phyloP scores from a whole-genome alignment of 2,113 vertebrate species.

The Cephalopholis sonnerati region DNA sequence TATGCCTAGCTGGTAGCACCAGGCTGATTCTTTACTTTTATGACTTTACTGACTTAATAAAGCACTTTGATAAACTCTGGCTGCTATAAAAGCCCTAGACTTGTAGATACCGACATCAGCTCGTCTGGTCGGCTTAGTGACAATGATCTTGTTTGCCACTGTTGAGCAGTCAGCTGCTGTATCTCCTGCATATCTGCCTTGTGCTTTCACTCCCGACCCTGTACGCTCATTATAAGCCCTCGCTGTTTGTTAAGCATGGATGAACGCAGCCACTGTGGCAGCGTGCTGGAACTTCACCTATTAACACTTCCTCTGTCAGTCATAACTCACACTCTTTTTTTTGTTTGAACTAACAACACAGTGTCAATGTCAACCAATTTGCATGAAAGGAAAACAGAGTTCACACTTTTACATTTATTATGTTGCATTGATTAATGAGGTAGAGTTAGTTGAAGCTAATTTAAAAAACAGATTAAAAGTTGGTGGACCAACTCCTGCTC shows the following conservation, averaged over 20 bases:
- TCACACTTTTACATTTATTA: conserved; percentile 17
- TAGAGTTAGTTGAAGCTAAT: not conserved
- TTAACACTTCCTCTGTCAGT: conserved; percentile 50
- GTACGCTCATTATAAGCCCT: conserved; percentile 38
- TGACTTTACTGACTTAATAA: not conserved
- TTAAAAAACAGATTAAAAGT: conserved; percentile 46
- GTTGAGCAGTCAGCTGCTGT: not conserved
- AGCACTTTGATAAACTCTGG: not conserved
- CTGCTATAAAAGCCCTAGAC: not conserved
- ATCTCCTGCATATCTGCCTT: not conserved
- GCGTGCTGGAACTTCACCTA: conserved; percentile 44
- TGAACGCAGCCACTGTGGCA: conserved; percentile 32
- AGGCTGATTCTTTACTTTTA: not conserved
- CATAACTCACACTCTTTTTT: not conserved
- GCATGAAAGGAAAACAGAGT: conserved; percentile 43
- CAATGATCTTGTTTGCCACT: conserved; percentile 3
- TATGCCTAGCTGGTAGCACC: not conserved
- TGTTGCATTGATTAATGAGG: conserved; percentile 49
- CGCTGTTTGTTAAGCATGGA: conserved; percentile 55
- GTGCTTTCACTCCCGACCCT: conserved; percentile 4
- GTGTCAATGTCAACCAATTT: conserved; percentile 34
- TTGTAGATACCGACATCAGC: conserved; percentile 4
- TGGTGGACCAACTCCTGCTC: not conserved
- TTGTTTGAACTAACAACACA: conserved; percentile 26
- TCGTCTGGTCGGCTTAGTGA: not conserved